Evolutionary conservation across 2,797 vertebrate genomes (phyloP).

Genomic region (Pempheris klunzingeri): DNA sequence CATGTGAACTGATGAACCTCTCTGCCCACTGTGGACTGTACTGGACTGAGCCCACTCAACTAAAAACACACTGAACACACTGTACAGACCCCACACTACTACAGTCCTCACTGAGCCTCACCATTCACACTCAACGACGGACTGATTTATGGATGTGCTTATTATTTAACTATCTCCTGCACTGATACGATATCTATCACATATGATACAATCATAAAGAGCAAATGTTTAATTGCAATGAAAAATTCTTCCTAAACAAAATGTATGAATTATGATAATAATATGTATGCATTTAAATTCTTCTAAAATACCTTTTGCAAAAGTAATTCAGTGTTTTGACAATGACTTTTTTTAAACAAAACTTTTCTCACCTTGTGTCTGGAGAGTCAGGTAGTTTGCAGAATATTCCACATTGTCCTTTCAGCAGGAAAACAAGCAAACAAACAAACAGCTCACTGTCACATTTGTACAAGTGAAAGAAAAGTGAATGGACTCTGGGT

Average conservation of each 20-base stretch:
- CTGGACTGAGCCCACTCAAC: constrained; percentile 54
- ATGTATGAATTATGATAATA: background rate
- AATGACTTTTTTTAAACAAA: background rate
- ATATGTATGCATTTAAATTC: too few relatives aligned
- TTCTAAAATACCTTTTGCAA: background rate
- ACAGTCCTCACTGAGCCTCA: constrained; percentile 25
- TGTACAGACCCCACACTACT: constrained; percentile 53
- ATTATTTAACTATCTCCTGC: background rate
- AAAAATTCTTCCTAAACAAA: background rate
- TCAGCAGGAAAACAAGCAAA: constrained; percentile 6
- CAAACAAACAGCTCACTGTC: background rate
- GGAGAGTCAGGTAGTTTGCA: constrained; percentile 45
- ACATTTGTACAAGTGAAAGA: background rate
- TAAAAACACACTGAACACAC: constrained; percentile 60
- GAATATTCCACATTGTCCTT: constrained; percentile 48
- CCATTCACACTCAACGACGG: constrained; percentile 5
- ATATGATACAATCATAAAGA: background rate
- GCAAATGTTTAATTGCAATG: background rate
- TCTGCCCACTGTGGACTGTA: constrained; percentile 64
- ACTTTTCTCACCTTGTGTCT: constrained; percentile 61
- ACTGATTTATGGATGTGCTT: background rate
- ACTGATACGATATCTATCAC: background rate
- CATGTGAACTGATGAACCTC: constrained; percentile 88
- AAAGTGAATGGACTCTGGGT: background rate
- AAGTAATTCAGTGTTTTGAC: background rate